These are phyloP conservation scores for Neotoxoptera formosana DNA, from an alignment of 1,140 invertebrate species.

Conservation along the genomic window DNA sequence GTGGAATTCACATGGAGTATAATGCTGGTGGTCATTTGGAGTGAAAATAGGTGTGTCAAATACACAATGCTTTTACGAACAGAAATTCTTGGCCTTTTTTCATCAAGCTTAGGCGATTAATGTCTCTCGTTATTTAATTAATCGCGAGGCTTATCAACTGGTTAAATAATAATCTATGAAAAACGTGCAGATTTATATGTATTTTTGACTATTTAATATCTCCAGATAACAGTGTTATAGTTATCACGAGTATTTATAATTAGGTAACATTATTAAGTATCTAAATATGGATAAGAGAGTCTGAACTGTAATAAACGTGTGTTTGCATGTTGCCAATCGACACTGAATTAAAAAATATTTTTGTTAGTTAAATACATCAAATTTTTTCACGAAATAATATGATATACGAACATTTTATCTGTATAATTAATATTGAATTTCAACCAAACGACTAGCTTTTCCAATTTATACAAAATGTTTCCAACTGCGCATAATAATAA, in stretches of 20 bases:
- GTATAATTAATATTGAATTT: background rate
- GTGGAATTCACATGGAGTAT: background rate
- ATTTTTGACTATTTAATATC: background rate
- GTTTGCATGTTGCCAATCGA: background rate
- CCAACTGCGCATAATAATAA: background rate
- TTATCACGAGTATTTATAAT: background rate
- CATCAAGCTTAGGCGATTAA: background rate
- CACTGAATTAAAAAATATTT: background rate
- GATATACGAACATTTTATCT: background rate
- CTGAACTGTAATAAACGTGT: background rate
- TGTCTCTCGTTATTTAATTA: background rate
- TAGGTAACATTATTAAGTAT: background rate
- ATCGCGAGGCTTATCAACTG: background rate
- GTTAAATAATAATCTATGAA: background rate
- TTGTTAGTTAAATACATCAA: background rate
- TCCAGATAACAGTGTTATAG: background rate
- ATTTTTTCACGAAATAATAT: background rate
- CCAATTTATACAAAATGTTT: background rate
- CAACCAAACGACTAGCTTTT: background rate
- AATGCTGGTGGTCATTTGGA: background rate
- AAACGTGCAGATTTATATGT: background rate
- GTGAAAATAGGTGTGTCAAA: background rate
- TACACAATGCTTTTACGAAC: background rate
- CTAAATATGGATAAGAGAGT: background rate
- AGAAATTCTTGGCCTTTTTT: background rate